Conservation (phyloP, 2,113 vertebrate species). For the Aphyosemion australe region DNA sequence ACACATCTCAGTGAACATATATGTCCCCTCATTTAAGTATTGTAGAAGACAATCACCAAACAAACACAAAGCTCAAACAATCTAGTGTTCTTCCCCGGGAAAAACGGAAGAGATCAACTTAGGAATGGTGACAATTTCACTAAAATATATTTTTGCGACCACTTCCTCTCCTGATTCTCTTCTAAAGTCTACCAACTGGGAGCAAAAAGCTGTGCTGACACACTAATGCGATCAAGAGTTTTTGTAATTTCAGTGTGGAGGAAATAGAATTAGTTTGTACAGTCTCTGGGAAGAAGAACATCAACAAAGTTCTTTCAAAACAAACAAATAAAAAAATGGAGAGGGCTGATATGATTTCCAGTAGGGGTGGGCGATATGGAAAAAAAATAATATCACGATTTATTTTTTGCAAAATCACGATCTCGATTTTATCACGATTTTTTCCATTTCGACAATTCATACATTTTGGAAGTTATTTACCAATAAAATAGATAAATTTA, state of each 20-base stretch:
- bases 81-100: not conserved
- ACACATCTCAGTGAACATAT: not conserved
- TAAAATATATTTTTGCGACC: not conserved
- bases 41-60: not conserved
- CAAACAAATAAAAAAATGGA: conserved; percentile 31
- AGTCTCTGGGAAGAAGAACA: conserved; percentile 37
- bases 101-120: not conserved
- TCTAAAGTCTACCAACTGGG: not conserved
- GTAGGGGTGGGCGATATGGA: too few relatives aligned
- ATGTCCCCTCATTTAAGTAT: too few relatives aligned
- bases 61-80: not conserved
- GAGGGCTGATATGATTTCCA: conserved; percentile 38
- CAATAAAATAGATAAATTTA: too few relatives aligned
- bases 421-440: too few relatives aligned
- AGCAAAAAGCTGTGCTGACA: conserved; percentile 11
- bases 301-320: conserved; percentile 49
- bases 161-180: not conserved
- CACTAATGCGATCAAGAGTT: conserved; percentile 2
- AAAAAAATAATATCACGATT: too few relatives aligned
- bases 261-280: conserved; percentile 32
- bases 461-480: too few relatives aligned
- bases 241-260: conserved; percentile 5
- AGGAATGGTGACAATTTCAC: not conserved
- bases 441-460: too few relatives aligned
- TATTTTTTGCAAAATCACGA: too few relatives aligned